Evolutionary conservation across 2,797 vertebrate species (phyloP).

Genomic region (Lepilemur septentrionalis): DNA sequence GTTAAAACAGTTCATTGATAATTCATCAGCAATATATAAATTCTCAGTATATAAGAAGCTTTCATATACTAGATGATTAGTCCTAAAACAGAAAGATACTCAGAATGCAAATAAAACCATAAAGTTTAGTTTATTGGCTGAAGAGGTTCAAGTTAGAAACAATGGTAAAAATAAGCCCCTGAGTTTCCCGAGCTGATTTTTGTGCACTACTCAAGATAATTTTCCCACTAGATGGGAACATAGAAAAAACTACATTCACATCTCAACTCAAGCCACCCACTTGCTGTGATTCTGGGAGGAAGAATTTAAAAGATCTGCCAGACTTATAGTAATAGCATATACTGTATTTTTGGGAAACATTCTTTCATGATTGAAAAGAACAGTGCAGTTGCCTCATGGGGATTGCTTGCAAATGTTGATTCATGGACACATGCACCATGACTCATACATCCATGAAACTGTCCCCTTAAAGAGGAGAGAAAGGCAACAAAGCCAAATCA

Average conservation of each 20-base stretch:
- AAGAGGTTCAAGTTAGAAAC: not conserved
- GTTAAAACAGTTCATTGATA: not conserved
- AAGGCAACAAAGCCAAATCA: not conserved
- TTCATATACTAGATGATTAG: not conserved
- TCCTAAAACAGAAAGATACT: not conserved
- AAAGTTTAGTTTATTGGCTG: not conserved
- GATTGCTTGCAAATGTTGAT: not conserved
- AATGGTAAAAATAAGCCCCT: not conserved
- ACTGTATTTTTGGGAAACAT: conserved; percentile 45
- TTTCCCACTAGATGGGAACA: not conserved
- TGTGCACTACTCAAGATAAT: not conserved
- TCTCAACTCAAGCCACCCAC: conserved; percentile 21
- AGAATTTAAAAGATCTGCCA: not conserved
- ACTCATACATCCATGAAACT: fast-evolving
- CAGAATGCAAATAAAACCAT: not conserved
- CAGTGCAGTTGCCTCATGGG: not conserved
- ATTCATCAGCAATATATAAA: not conserved
- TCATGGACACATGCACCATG: not conserved
- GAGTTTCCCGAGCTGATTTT: not conserved
- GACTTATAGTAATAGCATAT: conserved; percentile 38
- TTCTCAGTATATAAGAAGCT: not conserved
- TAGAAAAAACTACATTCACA: not conserved
- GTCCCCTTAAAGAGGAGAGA: not conserved
- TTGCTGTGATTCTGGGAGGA: not conserved
- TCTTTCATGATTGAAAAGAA: not conserved